Percentiles rank a stretch among this genome's conserved stretches.
Conservation (phyloP, 2,888 invertebrate genomes). For the Polia nebulosa region DNA sequence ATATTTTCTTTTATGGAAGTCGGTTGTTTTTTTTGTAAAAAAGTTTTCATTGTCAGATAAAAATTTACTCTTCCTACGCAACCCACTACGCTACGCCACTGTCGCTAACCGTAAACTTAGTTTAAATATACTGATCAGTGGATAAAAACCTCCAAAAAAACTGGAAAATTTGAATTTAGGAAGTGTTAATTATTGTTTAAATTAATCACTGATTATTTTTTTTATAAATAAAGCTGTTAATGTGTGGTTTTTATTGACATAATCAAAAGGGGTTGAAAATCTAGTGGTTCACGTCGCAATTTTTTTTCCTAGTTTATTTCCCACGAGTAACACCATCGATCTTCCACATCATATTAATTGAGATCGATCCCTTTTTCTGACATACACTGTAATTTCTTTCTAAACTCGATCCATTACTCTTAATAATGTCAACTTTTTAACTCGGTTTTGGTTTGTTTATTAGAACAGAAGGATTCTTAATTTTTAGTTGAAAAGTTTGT, state of each 20-base stretch:
- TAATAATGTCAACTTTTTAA: slow-evolving; percentile 43
- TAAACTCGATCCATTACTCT: slow-evolving; percentile 50
- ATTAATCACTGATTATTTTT: too few relatives aligned
- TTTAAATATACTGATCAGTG: too few relatives aligned
- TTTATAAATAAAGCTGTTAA: too few relatives aligned
- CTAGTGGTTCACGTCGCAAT: neutral
- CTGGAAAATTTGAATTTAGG: too few relatives aligned
- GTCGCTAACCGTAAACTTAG: too few relatives aligned
- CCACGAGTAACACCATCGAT: slow-evolving; percentile 37
- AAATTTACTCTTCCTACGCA: too few relatives aligned
- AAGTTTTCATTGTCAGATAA: too few relatives aligned
- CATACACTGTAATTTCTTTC: slow-evolving; percentile 34
- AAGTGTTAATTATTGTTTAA: too few relatives aligned
- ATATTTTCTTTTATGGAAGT: too few relatives aligned
- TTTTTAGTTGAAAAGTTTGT: neutral
- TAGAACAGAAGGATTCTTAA: neutral
- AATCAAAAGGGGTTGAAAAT: slow-evolving; percentile 8
- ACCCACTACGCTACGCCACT: too few relatives aligned
- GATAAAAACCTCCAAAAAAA: too few relatives aligned
- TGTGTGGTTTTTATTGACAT: neutral
- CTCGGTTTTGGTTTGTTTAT: slow-evolving; percentile 7
- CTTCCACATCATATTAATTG: slow-evolving; percentile 50
- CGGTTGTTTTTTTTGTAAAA: too few relatives aligned
- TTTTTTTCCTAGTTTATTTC: slow-evolving; percentile 23
- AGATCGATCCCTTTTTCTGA: slow-evolving; percentile 45